phyloP scores from a whole-genome alignment of 2,113 vertebrate genomes.

The Toxotes jaculatrix region DNA sequence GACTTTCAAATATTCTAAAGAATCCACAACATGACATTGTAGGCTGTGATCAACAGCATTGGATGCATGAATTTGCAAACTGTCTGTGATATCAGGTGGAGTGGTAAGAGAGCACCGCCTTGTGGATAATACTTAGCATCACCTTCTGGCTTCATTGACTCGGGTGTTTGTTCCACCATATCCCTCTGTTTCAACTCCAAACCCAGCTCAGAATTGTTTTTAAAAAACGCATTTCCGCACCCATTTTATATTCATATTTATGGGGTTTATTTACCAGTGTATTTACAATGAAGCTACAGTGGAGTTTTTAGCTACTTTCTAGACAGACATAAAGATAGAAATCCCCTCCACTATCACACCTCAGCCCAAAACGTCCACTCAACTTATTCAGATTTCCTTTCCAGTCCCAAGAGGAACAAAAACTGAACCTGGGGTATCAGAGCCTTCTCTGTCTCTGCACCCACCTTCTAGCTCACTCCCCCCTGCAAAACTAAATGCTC shows the following conservation, averaged over 20 bases:
- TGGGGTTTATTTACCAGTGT: background rate
- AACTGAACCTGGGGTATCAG: no score
- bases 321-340: background rate
- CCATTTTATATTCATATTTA: background rate
- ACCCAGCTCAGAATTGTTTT: background rate
- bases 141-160: background rate
- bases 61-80: background rate
- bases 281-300: background rate
- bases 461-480: no score
- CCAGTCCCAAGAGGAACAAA: no score
- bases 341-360: background rate
- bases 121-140: slow-evolving; percentile 26
- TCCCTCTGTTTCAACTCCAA: background rate
- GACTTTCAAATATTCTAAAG: background rate
- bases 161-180: background rate
- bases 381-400: no score
- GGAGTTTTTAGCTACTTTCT: background rate
- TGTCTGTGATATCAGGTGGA: no score
- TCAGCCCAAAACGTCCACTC: background rate
- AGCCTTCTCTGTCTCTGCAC: no score
- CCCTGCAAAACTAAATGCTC: no score
- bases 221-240: background rate
- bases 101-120: slow-evolving; percentile 45
- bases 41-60: background rate
- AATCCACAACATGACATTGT: background rate